Evolutionary conservation across 2,113 vertebrate species (phyloP).

Genomic region (Casuarius casuarius): DNA sequence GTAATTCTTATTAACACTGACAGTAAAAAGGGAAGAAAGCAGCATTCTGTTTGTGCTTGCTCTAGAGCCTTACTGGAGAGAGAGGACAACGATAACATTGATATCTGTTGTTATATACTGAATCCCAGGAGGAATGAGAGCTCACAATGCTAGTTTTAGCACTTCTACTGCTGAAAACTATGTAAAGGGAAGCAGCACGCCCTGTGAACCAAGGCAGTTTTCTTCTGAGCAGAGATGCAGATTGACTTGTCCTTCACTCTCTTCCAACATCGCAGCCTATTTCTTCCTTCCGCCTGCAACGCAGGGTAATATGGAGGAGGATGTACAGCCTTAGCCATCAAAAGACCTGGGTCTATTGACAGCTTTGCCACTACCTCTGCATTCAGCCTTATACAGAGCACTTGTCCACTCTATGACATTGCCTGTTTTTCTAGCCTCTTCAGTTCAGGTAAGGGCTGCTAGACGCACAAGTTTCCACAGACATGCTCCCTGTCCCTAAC

Average conservation of each 20-base stretch:
- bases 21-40: neutral
- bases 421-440: neutral
- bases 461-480: neutral
- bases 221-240: neutral
- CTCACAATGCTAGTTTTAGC: slow-evolving; percentile 28
- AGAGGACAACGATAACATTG: slow-evolving; percentile 15
- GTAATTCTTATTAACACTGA: neutral
- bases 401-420: neutral
- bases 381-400: neutral
- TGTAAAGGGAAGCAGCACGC: neutral
- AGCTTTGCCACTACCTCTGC: neutral
- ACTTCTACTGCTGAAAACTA: neutral
- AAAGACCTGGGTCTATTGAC: neutral
- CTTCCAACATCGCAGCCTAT: neutral
- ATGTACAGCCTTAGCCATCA: neutral
- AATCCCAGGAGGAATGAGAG: neutral
- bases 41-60: slow-evolving; percentile 3
- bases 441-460: neutral
- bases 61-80: slow-evolving; percentile 17
- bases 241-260: neutral
- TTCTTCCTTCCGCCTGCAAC: neutral
- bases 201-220: neutral
- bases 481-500: neutral
- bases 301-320: neutral
- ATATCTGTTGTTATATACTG: slow-evolving; percentile 9